A percentile compares a stretch with the other conserved stretches of the same genome.
Conservation (phyloP, 2,113 vertebrate species). For the Indri indri region DNA sequence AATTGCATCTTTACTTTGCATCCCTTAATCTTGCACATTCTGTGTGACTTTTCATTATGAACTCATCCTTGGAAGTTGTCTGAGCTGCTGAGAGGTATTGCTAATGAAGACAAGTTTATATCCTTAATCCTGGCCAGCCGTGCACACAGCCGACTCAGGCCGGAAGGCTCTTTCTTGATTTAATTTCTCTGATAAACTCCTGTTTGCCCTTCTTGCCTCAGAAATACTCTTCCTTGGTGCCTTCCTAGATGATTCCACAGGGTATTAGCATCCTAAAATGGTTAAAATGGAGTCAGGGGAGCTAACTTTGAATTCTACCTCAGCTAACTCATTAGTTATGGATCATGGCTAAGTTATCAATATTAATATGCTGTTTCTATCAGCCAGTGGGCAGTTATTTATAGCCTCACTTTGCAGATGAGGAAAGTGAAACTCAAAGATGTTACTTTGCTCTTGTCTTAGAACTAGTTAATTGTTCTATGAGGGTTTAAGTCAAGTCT, state of each 20-base stretch:
- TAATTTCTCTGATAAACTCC: neutral
- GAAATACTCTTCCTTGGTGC: neutral
- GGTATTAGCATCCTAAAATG: neutral
- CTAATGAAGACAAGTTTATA: neutral
- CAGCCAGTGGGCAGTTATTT: too few relatives aligned
- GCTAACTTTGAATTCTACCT: neutral
- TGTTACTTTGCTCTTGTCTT: neutral
- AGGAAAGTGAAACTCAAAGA: neutral
- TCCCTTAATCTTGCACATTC: neutral
- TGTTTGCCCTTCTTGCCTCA: neutral
- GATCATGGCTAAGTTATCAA: neutral
- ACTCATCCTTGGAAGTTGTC: fast-evolving
- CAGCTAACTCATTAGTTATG: neutral
- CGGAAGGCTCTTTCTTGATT: neutral
- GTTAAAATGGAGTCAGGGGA: neutral
- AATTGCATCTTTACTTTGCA: neutral
- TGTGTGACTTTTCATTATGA: neutral
- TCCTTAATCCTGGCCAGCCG: neutral
- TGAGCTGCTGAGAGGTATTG: neutral
- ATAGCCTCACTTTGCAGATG: neutral
- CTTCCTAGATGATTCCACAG: neutral
- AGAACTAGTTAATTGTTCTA: neutral
- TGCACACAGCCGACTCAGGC: neutral
- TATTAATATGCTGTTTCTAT: neutral
- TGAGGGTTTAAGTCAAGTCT: neutral